phyloP scores from a whole-genome alignment of 2,888 invertebrate genomes.

The Dolichomitus sp. region DNA sequence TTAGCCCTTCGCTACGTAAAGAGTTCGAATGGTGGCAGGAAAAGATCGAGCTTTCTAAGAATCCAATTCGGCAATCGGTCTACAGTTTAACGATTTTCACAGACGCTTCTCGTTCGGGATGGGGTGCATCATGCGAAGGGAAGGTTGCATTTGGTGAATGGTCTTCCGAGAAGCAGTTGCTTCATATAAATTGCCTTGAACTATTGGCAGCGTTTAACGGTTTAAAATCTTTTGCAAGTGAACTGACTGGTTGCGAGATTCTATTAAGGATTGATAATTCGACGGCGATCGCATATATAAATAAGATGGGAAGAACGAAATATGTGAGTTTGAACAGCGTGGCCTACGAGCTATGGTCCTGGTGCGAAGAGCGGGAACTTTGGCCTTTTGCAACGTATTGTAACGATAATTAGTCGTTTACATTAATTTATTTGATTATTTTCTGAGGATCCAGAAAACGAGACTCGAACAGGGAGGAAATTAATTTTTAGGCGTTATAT shows the following conservation, averaged over 20 bases:
- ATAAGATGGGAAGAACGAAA: constrained; percentile 58
- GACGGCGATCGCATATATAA: constrained; percentile 61
- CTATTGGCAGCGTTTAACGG: constrained; percentile 36
- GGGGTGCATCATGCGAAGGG: constrained; percentile 32
- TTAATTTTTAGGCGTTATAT: too few relatives aligned
- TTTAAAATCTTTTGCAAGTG: constrained; percentile 56
- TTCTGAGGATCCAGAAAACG: too few relatives aligned
- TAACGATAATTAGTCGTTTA: too few relatives aligned
- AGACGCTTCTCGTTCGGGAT: constrained; percentile 34
- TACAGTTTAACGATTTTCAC: constrained; percentile 30
- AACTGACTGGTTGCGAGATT: constrained; percentile 56
- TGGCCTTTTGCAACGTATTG: constrained; percentile 57
- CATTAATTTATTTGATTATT: too few relatives aligned
- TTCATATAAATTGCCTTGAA: constrained; percentile 14
- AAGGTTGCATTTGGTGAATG: constrained; percentile 31
- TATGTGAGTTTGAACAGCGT: constrained; percentile 1
- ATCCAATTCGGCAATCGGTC: constrained; percentile 9
- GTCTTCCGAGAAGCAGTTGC: not conserved
- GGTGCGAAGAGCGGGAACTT: constrained; percentile 43
- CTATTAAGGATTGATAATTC: constrained; percentile 65
- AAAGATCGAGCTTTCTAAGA: constrained; percentile 17
- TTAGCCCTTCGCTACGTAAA: not conserved
- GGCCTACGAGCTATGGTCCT: constrained; percentile 49
- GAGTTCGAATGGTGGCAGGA: constrained; percentile 21
- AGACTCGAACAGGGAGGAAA: too few relatives aligned